A percentile compares a stretch with the other conserved stretches of the same genome.
Evolutionary conservation across 2,113 vertebrate genomes (phyloP).

Genomic region (Pelusios castaneus): DNA sequence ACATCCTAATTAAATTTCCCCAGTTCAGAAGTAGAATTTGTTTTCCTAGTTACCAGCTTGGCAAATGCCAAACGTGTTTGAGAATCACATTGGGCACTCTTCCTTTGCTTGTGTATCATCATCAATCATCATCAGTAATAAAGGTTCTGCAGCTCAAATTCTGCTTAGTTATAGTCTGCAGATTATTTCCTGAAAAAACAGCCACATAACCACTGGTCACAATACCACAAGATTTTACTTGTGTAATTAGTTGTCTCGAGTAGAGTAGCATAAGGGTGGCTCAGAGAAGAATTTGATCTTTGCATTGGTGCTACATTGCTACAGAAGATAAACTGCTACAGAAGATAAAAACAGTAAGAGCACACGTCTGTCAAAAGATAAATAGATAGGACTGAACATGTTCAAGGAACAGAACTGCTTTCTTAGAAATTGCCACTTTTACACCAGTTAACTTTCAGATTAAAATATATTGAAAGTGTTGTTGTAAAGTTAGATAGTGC

Average conservation of each 20-base stretch:
- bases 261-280: not conserved
- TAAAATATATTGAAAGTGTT: not conserved
- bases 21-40: not conserved
- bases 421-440: not conserved
- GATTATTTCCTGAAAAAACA: accelerated
- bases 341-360: not conserved
- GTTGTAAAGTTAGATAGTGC: not conserved
- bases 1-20: not conserved
- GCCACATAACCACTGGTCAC: not conserved
- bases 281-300: not conserved
- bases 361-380: not conserved
- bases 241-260: not conserved
- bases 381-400: not conserved
- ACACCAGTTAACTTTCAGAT: not conserved
- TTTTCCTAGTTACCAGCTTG: not conserved
- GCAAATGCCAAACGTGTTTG: not conserved
- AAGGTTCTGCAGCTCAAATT: not conserved
- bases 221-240: not conserved
- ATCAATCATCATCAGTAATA: not conserved
- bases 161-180: not conserved
- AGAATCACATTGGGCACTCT: not conserved
- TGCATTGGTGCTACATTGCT: no score
- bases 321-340: not conserved
- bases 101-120: not conserved
- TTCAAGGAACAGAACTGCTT: not conserved